Evolutionary conservation across 2,113 vertebrate genomes (phyloP).

Genomic region (Cottus gobio): DNA sequence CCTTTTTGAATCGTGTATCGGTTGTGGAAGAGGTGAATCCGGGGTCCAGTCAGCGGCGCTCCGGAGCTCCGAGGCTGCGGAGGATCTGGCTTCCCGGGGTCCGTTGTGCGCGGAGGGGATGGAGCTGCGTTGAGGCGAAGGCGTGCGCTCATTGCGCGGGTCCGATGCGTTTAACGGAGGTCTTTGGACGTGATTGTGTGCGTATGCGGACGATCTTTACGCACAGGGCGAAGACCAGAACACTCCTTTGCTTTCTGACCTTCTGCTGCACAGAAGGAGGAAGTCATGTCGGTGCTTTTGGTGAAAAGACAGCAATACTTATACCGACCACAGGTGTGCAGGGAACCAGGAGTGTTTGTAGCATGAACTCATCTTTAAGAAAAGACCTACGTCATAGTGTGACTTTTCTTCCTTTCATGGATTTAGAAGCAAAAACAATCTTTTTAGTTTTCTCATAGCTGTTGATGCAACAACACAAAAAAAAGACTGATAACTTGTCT

Average conservation of each 20-base stretch:
- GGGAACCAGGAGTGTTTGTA: not conserved
- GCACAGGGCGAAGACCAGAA: not conserved
- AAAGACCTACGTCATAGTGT: not conserved
- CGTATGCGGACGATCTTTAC: constrained; percentile 11
- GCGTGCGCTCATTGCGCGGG: not conserved
- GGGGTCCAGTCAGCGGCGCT: not conserved
- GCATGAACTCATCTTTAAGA: not conserved
- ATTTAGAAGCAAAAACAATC: not conserved
- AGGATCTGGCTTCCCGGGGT: not conserved
- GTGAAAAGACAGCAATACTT: not conserved
- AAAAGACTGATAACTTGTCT: not conserved
- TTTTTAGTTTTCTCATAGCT: not conserved
- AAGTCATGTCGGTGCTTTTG: not conserved
- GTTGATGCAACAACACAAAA: not conserved
- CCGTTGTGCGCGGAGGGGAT: not conserved
- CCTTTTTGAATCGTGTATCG: too few species aligned
- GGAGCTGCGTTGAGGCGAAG: not conserved
- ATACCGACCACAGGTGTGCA: not conserved
- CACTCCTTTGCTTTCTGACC: not conserved
- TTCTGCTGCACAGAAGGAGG: not conserved
- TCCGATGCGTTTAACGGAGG: not conserved
- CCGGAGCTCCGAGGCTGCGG: constrained; percentile 2
- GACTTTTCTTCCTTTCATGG: not conserved
- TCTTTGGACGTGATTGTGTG: not conserved
- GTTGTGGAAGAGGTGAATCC: not conserved